A percentile compares a stretch with the other conserved stretches of the same genome.
These are phyloP conservation scores for Tragelaphus scriptus DNA, from an alignment of 2,113 vertebrate genomes.

Conservation along the genomic window DNA sequence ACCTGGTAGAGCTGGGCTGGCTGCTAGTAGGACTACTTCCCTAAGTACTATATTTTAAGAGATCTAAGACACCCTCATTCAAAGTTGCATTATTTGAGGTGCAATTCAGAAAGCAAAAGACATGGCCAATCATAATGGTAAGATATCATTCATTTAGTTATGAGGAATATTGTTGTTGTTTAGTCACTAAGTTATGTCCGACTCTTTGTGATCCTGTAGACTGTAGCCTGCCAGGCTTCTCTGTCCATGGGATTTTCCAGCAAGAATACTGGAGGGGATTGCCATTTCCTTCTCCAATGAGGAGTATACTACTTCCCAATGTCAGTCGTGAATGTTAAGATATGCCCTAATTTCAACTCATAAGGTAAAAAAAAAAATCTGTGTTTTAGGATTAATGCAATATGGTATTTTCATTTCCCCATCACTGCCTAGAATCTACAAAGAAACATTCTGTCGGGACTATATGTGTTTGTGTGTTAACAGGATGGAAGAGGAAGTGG, in stretches of 20 bases:
- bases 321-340: background rate
- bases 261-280: background rate
- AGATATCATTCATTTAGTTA: background rate
- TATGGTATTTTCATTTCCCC: constrained; percentile 32
- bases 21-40: background rate
- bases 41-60: background rate
- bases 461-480: background rate
- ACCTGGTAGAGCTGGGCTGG: background rate
- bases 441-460: background rate
- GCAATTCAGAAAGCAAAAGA: background rate
- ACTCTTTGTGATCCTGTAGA: background rate
- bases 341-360: constrained; percentile 6
- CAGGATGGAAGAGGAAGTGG: background rate
- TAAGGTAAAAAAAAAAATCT: background rate
- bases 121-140: background rate
- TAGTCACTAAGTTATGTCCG: background rate
- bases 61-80: background rate
- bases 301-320: background rate
- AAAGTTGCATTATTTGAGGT: background rate
- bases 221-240: background rate
- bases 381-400: background rate
- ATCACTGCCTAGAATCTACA: background rate
- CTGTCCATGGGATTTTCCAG: background rate
- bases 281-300: background rate
- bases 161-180: background rate